Percentiles rank a stretch among this genome's conserved stretches.
These are phyloP conservation scores for Scolopax rusticola DNA, from an alignment of 2,797 vertebrate genomes.

Conservation along the genomic window DNA sequence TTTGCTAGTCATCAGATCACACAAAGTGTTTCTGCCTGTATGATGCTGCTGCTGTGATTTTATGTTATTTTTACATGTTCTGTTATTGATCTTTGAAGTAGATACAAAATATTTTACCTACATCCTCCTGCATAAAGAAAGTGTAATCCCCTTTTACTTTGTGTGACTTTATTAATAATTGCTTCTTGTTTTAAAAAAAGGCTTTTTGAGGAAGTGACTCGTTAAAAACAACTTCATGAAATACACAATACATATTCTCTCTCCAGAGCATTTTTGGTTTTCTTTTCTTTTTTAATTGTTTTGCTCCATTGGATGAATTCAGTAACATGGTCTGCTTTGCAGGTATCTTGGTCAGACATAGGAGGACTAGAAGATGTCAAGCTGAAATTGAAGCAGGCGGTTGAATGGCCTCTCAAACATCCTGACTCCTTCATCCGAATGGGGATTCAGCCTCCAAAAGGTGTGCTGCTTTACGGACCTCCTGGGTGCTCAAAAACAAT, in stretches of 20 bases:
- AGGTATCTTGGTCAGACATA: conserved; percentile 96
- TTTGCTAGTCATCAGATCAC: neutral
- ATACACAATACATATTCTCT: fast-evolving
- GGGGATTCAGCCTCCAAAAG: conserved; percentile 94
- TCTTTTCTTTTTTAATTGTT: neutral
- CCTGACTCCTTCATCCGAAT: conserved; percentile 91
- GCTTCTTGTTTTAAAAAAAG: neutral
- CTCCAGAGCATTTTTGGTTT: neutral
- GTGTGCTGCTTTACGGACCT: conserved; percentile 94
- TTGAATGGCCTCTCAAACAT: conserved; percentile 95
- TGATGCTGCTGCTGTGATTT: neutral
- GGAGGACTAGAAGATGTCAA: conserved; percentile 95
- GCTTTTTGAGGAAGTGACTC: neutral
- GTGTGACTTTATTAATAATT: neutral
- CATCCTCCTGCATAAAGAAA: neutral
- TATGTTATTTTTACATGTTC: neutral
- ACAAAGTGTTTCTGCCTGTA: neutral
- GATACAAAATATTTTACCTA: neutral
- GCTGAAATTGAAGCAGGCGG: conserved; percentile 93
- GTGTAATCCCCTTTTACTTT: neutral
- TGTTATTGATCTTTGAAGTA: neutral
- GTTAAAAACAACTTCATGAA: neutral
- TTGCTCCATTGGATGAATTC: neutral
- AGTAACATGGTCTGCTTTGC: conserved; percentile 35
- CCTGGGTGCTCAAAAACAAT: conserved; percentile 98